Evolutionary conservation across 2,797 vertebrate genomes (phyloP).

Genomic region (Silurus aristotelis): DNA sequence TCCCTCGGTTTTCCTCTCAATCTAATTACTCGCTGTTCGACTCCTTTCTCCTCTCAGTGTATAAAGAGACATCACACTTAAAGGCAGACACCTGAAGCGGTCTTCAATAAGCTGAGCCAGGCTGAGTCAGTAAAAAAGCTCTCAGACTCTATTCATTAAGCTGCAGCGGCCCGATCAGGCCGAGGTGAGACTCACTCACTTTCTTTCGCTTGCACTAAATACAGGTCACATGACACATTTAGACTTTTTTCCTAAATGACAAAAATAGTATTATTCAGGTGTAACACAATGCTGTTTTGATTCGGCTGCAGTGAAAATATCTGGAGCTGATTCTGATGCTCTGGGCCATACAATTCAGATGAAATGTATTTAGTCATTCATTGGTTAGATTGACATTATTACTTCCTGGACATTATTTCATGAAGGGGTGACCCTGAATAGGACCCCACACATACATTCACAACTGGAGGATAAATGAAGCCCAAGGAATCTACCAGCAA

Average conservation of each 20-base stretch:
- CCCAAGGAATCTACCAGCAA: not conserved
- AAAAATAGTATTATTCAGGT: not conserved
- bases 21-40: constrained; percentile 1
- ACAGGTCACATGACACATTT: not conserved
- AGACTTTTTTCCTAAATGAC: not conserved
- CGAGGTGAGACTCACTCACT: not conserved
- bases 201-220: not conserved
- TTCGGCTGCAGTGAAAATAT: too few relatives aligned
- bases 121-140: constrained; percentile 6
- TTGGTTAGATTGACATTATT: too few relatives aligned
- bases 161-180: not conserved
- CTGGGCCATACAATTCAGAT: too few relatives aligned
- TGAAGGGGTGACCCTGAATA: not conserved
- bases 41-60: not conserved
- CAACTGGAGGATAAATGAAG: not conserved
- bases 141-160: constrained; percentile 14
- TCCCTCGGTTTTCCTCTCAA: not conserved
- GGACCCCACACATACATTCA: not conserved
- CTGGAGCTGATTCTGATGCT: too few relatives aligned
- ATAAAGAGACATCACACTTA: constrained; percentile 19
- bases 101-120: not conserved
- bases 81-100: constrained; percentile 9
- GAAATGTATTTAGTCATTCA: too few relatives aligned
- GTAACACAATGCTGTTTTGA: not conserved
- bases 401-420: too few relatives aligned